Base-by-base conservation (phyloP, 1,140 invertebrate genomes). In the Odontomachus brunneus region DNA sequence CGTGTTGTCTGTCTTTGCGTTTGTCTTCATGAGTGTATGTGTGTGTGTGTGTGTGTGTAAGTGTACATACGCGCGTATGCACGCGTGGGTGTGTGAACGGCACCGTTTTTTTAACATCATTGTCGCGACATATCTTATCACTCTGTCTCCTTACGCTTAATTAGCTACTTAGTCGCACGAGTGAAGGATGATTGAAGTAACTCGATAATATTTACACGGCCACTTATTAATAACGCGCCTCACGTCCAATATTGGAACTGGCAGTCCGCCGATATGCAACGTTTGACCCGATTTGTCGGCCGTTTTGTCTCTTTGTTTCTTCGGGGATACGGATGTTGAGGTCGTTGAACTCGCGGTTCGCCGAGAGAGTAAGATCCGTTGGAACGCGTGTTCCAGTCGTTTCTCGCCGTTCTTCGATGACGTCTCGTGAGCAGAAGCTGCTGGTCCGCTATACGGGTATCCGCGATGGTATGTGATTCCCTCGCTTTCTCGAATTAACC, bases 141-240 rank as follows among this genome's bases (percentile, higher is more conserved):
- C 69, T 44, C 26, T 51, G 57, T 76, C 60, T 69, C 51, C 69
- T 82, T 84, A 84, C 53, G 38, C 22, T 84, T 75, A 83, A 73
- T 86, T 74, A 84, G 49, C 82, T 82, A 81, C 83, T 82, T 67
- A 49, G 44, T 75, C 83, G 65, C 80, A 74, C 66, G 71, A 76
- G 59, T 63, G 78, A 44, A 83, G 69, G 57, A 51, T 76, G 78
- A 86, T 72, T 66, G 55, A 86, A 86, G 60, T 89, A 78, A 82
- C 78, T 72, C 74, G 57, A 60, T 78, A 60, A 62, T 89, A 89
- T 89, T 89, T 89, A 89, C 88, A 89, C 83, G 51, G 67, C 24
- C 65, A 44, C 59, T 83, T 59, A 69, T 62, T 55, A 33, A 59
- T 48, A 66, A 65, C 71, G 80, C 73, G 63, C 55, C 80, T 85